Percentiles rank a stretch among this genome's conserved stretches.
phyloP scores from a whole-genome alignment of 2,113 vertebrate genomes.

The Trichomycterus rosablanca region DNA sequence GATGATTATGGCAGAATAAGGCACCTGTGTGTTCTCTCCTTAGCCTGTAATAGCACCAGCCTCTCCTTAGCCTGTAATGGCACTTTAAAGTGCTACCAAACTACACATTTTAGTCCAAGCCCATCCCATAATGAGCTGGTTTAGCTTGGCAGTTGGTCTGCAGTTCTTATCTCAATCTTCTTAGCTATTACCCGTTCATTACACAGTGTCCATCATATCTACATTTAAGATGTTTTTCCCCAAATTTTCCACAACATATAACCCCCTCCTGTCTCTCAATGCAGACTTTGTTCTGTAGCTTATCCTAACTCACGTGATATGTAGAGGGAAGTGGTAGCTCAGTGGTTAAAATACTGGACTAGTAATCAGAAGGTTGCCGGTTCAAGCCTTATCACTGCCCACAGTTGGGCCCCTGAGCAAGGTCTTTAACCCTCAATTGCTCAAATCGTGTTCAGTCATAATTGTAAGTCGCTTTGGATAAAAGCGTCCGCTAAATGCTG shows the following conservation, averaged over 20 bases:
- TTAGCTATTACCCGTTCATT: slow-evolving; percentile 58
- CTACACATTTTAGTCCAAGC: background rate
- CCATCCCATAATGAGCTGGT: slow-evolving; percentile 18
- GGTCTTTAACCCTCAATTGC: too few species aligned
- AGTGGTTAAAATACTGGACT: too few species aligned
- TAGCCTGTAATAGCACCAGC: slow-evolving; percentile 18
- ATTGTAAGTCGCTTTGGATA: too few species aligned
- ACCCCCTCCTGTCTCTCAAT: background rate
- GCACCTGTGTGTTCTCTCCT: slow-evolving; percentile 50
- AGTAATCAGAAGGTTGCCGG: too few species aligned
- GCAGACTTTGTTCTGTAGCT: background rate
- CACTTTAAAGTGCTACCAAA: slow-evolving; percentile 10
- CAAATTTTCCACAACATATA: slow-evolving; percentile 39
- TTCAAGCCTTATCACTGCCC: too few species aligned
- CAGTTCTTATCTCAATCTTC: slow-evolving; percentile 28
- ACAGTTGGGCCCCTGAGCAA: too few species aligned
- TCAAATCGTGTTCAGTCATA: too few species aligned
- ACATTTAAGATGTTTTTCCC: slow-evolving; percentile 52
- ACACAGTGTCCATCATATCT: slow-evolving; percentile 30
- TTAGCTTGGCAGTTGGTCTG: background rate
- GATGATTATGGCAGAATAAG: slow-evolving; percentile 31
- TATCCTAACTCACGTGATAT: background rate
- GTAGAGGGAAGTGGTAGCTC: too few species aligned
- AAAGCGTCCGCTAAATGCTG: too few species aligned
- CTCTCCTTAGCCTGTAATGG: slow-evolving; percentile 32